phyloP scores from a whole-genome alignment of 2,797 vertebrate species.

The Melanotaenia trifasciata region DNA sequence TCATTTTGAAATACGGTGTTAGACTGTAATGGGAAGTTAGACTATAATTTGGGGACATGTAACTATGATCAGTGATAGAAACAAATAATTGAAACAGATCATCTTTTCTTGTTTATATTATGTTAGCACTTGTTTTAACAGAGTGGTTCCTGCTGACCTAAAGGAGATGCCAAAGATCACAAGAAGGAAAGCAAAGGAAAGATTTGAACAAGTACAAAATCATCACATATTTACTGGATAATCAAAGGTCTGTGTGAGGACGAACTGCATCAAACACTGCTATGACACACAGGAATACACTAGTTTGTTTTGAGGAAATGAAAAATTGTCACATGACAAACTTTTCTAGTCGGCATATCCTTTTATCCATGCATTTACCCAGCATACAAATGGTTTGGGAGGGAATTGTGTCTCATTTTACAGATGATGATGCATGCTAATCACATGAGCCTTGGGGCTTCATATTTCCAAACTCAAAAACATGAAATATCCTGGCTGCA shows the following conservation, averaged over 20 bases:
- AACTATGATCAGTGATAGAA: not conserved
- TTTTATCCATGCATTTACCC: not conserved
- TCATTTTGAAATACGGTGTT: slow-evolving; percentile 21
- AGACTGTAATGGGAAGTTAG: not conserved
- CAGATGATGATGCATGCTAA: not conserved
- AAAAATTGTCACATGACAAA: not conserved
- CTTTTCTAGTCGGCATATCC: not conserved
- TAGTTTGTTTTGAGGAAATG: too few species aligned
- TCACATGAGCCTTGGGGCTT: not conserved
- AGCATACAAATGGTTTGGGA: not conserved
- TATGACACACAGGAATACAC: too few species aligned
- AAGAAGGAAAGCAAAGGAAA: too few species aligned
- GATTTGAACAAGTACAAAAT: too few species aligned
- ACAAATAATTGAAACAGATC: not conserved
- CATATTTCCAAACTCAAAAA: not conserved
- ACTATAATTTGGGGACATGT: slow-evolving; percentile 6
- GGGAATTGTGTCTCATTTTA: not conserved
- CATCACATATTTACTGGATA: too few species aligned
- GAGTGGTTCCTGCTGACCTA: not conserved
- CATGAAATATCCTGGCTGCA: not conserved
- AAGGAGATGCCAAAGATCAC: not conserved
- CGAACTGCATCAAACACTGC: too few species aligned
- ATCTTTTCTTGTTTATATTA: not conserved
- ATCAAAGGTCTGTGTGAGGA: too few species aligned
- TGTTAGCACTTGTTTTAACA: not conserved